Evolutionary conservation across 2,113 vertebrate genomes (phyloP).

Genomic region (Psittacula cyanocephala): DNA sequence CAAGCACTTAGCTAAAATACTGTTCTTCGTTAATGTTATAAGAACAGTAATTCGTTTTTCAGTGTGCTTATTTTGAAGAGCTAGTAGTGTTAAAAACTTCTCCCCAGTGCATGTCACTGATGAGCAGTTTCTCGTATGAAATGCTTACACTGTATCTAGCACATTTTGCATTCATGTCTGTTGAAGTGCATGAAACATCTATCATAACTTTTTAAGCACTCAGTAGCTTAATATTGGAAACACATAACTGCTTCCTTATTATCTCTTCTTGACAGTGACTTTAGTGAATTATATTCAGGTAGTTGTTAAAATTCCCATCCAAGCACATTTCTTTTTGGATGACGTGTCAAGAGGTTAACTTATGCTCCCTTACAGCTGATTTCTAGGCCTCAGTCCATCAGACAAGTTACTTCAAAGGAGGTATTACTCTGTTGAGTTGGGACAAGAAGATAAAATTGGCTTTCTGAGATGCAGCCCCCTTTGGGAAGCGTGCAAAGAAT

Average conservation of each 20-base stretch:
- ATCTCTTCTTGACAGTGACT: constrained; percentile 22
- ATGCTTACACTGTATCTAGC: neutral
- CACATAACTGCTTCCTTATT: constrained; percentile 46
- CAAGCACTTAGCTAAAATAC: neutral
- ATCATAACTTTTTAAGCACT: constrained; percentile 49
- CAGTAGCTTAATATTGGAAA: constrained; percentile 35
- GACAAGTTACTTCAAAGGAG: constrained; percentile 25
- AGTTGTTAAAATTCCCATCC: constrained; percentile 41
- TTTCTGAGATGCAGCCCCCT: constrained; percentile 33
- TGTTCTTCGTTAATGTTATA: constrained; percentile 22
- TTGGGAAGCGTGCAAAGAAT: constrained; percentile 7
- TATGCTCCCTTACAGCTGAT: constrained; percentile 47
- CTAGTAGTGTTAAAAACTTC: constrained; percentile 24
- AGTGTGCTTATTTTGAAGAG: neutral
- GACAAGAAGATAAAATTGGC: constrained; percentile 8
- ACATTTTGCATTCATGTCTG: constrained; percentile 41
- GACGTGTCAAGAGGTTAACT: constrained; percentile 28
- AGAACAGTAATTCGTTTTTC: constrained; percentile 41
- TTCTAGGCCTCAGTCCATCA: constrained; percentile 43
- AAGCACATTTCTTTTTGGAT: neutral
- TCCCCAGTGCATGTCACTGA: constrained; percentile 23
- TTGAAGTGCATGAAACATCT: constrained; percentile 61
- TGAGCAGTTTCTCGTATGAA: constrained; percentile 43
- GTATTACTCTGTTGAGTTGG: constrained; percentile 22
- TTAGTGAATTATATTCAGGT: constrained; percentile 36